These are phyloP conservation scores for Piaya cayana DNA, from an alignment of 2,113 vertebrate species.

Conservation along the genomic window DNA sequence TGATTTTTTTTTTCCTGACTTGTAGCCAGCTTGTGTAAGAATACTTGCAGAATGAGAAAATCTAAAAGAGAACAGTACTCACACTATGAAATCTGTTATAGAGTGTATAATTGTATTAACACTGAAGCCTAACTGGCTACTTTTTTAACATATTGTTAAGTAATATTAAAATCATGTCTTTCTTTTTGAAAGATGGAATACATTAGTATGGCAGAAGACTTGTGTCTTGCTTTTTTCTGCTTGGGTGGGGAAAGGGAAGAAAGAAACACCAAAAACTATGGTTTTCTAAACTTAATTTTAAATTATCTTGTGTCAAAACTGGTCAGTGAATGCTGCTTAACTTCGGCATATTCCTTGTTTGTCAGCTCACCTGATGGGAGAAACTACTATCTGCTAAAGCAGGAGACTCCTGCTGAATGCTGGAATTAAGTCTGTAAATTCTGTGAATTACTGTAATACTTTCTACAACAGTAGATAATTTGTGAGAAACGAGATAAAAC, in stretches of 20 bases:
- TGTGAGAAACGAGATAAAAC: neutral
- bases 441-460: neutral
- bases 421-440: neutral
- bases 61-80: constrained; percentile 89
- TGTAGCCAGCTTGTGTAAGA: constrained; percentile 94
- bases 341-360: neutral
- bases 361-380: neutral
- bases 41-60: constrained; percentile 90
- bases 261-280: neutral
- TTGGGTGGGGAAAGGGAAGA: neutral
- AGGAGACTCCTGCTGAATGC: neutral
- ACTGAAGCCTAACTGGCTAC: constrained; percentile 99
- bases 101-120: constrained; percentile 99
- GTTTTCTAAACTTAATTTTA: neutral
- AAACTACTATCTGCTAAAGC: neutral
- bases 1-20: constrained; percentile 80
- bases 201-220: constrained; percentile 93
- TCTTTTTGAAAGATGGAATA: constrained; percentile 99
- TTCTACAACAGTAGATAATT: neutral
- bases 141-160: constrained; percentile 99
- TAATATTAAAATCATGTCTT: constrained; percentile 99
- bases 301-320: neutral
- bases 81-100: constrained; percentile 94
- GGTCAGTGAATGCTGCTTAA: neutral
- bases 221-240: constrained; percentile 82